phyloP scores from a whole-genome alignment of 2,113 vertebrate species.

The Vicugna pacos region DNA sequence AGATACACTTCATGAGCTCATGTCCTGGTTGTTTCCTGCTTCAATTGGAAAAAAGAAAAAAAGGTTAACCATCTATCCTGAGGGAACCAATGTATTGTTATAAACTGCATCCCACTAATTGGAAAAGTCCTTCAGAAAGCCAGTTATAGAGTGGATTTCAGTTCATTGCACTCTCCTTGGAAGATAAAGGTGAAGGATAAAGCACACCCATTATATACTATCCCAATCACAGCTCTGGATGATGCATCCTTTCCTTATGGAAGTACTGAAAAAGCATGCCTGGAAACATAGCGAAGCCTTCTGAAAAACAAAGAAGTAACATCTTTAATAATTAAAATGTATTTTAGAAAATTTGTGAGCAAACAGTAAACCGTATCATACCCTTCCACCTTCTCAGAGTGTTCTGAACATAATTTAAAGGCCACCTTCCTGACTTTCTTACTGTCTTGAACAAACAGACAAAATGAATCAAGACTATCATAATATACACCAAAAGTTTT shows the following conservation, averaged over 20 bases:
- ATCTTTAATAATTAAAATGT: conserved; percentile 28
- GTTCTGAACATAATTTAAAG: conserved; percentile 25
- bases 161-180: not conserved
- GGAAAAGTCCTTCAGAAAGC: conserved; percentile 61
- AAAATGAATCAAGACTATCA: not conserved
- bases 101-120: conserved; percentile 67
- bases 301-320: not conserved
- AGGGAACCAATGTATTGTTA: conserved; percentile 50
- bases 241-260: conserved; percentile 51
- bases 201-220: not conserved
- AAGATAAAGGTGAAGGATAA: not conserved
- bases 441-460: not conserved
- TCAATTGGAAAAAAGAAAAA: conserved; percentile 40
- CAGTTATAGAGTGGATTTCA: conserved; percentile 36
- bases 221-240: conserved; percentile 41
- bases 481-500: not conserved
- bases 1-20: conserved; percentile 69
- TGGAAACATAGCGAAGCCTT: not conserved
- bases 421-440: not conserved
- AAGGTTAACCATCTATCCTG: conserved; percentile 45
- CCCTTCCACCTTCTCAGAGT: not conserved
- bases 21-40: conserved; percentile 72
- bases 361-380: not conserved
- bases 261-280: not conserved
- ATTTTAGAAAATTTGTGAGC: conserved; percentile 14